Evolutionary conservation across 2,113 vertebrate genomes (phyloP), one percentile per base, ranked within the genome.

Genomic region (Collichthys lucidus): DNA sequence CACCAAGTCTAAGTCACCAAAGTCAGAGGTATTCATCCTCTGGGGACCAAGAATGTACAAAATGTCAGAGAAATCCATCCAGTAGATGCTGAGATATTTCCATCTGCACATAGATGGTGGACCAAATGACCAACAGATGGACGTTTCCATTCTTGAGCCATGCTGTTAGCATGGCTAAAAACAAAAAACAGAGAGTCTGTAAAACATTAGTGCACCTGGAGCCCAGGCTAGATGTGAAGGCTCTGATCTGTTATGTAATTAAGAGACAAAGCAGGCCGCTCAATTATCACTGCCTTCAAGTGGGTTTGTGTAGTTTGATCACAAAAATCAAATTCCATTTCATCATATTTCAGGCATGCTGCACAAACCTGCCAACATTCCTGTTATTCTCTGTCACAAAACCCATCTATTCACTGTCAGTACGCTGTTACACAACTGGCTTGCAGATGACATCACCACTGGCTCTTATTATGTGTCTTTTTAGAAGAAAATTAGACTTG

Each of bases 371-470:
- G 61, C 49, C 44, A 16, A 56, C 35, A 75, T 72, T 68, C 60
- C 24, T 64, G 11, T 68, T 61, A 35, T 74, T 40, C 56, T 72
- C 55, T 15, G 50, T 71, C 55, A 74, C 24, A 74, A 42, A 44
- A n/a, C 26, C 15, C 5, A 20, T 72, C 12, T n/a, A 40, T 26
- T 72, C 49, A 49, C 57, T 55, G 29, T 77, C 69, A 84, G 44
- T 64, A 72, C 71, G 29, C 29, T 24, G 62, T 78, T 86, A 74
- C 22, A 74, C 63, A 87, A 79, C 73, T 55, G 53, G 40, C 42
- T 66, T 29, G 19, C 29, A 74, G 73, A 77, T 87, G 78, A 90
- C 77, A 76, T 89, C 86, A 90, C 61, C 63, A 5, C 4, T 86
- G 78, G 55, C 64, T 84, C 19, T 40, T 0, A 29, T 63, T 68